Evolutionary conservation across 2,888 invertebrate genomes (phyloP), one percentile per base, ranked within the genome.

Genomic region (Cremastinae sp.): DNA sequence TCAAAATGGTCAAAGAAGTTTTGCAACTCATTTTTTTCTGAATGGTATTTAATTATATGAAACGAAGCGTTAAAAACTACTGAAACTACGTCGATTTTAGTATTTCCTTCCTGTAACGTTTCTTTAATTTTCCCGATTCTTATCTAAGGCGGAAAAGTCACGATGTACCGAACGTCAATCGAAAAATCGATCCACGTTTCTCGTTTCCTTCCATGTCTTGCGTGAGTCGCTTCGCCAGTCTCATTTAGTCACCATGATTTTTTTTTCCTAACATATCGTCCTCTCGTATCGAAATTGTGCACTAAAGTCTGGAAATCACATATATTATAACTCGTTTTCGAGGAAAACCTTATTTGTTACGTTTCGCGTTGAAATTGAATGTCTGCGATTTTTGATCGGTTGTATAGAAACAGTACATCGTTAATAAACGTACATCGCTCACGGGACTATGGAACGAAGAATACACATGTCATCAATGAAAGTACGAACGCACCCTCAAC

Each of bases 291-390:
- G 16, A 59, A 51, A 51, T 58, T 12, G 65, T 8, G 16, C 53
- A 10, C 9, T 53, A 43, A 41, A 53, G 22, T 20, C n/a, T 53
- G 41, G 65, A 53, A 65, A 70, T 61, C 59, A 53, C 47, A 16
- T 39, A 49, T 4, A 68, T 58, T 59, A 49, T 39, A 12, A 4
- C 37, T 37, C 41, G 12, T 59, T 69, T 70, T 61, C 41, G 41
- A 7, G 3, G 55, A 56, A 45, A 56, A 10, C 16, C 37, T 8
- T 4, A 39, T 39, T 37, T 47, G 37, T 16, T 12, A 28, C 14
- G 22, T 49, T 20, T n/a, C n/a, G 28, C 39, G 28, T 14, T 37
- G 14, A 51, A 59, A 41, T 69, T 51, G 69, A 16, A 49, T 28
- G 7, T 4, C 39, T n/a, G 41, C 22, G 41, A 58, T 69, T 69